Percentiles rank a stretch among this genome's conserved stretches.
These are phyloP conservation scores for Meiosimyza decipiens DNA, from an alignment of 2,888 invertebrate species.

Conservation along the genomic window DNA sequence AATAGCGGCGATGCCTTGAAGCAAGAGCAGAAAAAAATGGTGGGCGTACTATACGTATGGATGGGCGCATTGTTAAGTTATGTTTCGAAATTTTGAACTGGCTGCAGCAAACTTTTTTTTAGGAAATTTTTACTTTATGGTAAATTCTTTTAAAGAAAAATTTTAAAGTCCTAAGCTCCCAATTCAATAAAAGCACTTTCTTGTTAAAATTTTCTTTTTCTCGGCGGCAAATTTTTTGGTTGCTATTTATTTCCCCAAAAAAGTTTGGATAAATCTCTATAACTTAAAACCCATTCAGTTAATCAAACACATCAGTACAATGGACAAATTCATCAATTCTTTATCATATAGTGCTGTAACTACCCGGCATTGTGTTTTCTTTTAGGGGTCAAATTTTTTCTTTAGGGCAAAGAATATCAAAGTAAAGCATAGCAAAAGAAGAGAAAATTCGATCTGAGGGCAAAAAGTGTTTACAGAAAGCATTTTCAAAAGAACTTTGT, in stretches of 20 bases:
- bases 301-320: neutral
- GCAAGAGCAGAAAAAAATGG: no score
- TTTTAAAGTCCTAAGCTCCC: no score
- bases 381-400: neutral
- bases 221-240: neutral
- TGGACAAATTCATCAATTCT: slow-evolving; percentile 8
- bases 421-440: neutral
- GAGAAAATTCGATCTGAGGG: neutral
- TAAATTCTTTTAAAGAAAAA: no score
- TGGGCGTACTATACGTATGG: no score
- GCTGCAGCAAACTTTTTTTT: no score
- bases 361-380: neutral
- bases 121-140: no score
- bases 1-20: no score
- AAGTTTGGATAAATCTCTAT: no score
- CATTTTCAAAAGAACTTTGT: neutral
- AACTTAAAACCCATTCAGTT: slow-evolving; percentile 4
- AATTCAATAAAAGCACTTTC: no score
- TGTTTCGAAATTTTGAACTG: no score
- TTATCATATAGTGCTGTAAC: neutral
- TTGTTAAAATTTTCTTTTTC: no score
- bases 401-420: neutral
- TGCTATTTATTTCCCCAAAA: neutral
- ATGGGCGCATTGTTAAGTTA: no score
- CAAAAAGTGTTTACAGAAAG: slow-evolving; percentile 4